Base-by-base conservation (phyloP, 2,113 vertebrate genomes). In the Scomber scombrus region DNA sequence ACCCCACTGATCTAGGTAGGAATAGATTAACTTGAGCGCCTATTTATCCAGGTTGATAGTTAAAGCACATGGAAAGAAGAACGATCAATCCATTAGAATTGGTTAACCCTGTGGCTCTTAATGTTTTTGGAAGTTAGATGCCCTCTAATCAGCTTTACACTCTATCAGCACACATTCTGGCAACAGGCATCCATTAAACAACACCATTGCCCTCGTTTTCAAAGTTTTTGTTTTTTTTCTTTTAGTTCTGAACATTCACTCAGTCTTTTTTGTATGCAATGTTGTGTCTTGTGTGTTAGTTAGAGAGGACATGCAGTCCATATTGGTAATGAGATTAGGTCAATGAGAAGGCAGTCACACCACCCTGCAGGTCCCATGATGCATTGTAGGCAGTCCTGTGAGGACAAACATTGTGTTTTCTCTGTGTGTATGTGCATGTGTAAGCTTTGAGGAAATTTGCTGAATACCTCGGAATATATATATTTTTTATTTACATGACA, bases 21-120 rank as follows among this genome's bases (percentile, higher is more conserved):
- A 85, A 85, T 63, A 89, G 84, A 91, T 92, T 88, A 85, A 79
- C 83, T 18, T 55, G 5, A 21, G 57, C 56, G 80, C 80, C 78
- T 54, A 89, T 92, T 92, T 64, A 87, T 92, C 90, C 85, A 75
- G 75, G 63, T 84, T 87, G 86, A 89, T 82, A 81, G 89, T 81
- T 84, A 80, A 78, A 81, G 77, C 80, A 73, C 83, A 80, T 15
- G 68, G 74, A 88, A 78, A 82, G 60, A 71, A 63, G 74, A 85
- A 43, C 79, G 69, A 91, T 91, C 89, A 88, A 91, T 93, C 76
- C 68, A 56, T 56, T 71, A 67, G 71, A 78, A 85, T 62, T 58
- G 60, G 78, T 90, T 90, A 86, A 88, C 88, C 75, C 60, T 21
- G 75, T 75, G 78, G 71, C 77, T 73, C 55, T 26, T 82, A 52